Conservation (phyloP, 2,888 invertebrate species). For the Agrotis clavis region DNA sequence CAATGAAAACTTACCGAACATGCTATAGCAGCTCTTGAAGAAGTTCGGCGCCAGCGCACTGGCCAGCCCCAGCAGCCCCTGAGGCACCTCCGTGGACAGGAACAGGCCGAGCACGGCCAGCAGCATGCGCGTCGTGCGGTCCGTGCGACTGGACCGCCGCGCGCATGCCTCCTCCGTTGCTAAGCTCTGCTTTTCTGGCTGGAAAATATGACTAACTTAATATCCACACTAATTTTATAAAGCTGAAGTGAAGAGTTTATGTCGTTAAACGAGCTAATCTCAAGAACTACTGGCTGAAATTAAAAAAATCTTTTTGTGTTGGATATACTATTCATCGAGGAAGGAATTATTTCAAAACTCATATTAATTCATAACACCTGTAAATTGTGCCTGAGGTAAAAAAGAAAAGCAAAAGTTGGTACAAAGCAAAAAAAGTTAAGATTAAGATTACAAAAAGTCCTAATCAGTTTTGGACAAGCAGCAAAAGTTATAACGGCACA, state of each 20-base stretch:
- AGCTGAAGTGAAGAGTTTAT: neutral
- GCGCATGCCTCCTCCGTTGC: conserved; percentile 82
- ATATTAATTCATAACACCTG: neutral
- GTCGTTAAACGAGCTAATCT: too few relatives aligned
- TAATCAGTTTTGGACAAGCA: conserved; percentile 4
- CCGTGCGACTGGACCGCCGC: conserved; percentile 90
- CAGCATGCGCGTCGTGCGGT: conserved; percentile 97
- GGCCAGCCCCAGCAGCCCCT: conserved; percentile 95
- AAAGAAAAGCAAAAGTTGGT: neutral
- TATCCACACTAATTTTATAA: neutral
- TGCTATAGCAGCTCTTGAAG: conserved; percentile 95
- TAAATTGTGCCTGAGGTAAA: neutral
- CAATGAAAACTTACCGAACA: conserved; percentile 92
- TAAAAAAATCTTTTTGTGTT: too few relatives aligned
- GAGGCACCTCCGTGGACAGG: conserved; percentile 97
- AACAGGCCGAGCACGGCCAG: conserved; percentile 96
- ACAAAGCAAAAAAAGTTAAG: neutral
- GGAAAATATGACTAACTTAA: conserved; percentile 16
- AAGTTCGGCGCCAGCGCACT: conserved; percentile 95
- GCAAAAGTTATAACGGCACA: conserved; percentile 9
- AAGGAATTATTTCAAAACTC: neutral
- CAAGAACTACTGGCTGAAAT: too few relatives aligned
- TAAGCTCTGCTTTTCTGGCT: conserved; percentile 87
- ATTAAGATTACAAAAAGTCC: conserved; percentile 7
- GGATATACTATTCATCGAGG: too few relatives aligned